These are phyloP conservation scores for Pantala flavescens DNA, from an alignment of 1,140 invertebrate genomes.

Conservation along the genomic window DNA sequence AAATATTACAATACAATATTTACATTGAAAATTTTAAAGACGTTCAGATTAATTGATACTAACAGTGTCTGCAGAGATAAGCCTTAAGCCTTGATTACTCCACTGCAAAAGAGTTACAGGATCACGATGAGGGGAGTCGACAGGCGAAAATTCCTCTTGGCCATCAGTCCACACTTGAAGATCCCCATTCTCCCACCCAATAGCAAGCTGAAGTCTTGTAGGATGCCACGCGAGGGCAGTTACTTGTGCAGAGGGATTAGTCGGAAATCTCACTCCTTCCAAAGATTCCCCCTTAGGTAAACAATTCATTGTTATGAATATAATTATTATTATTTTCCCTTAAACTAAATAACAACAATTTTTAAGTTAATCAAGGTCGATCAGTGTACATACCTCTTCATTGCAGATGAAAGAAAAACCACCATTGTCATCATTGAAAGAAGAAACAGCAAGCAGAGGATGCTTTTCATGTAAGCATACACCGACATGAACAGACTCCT, in stretches of 20 bases:
- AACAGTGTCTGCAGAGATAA: conserved; percentile 68
- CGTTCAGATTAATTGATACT: conserved; percentile 22
- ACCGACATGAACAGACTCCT: not conserved
- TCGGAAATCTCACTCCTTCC: conserved; percentile 64
- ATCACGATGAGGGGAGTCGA: conserved; percentile 66
- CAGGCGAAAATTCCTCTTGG: conserved; percentile 53
- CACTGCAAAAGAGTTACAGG: conserved; percentile 59
- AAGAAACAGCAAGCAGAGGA: not conserved
- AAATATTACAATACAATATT: no score
- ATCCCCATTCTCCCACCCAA: conserved; percentile 87
- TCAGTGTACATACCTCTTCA: not conserved
- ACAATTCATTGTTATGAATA: no score
- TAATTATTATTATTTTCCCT: no score
- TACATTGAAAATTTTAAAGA: no score
- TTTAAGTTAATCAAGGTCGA: no score
- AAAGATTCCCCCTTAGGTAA: conserved; percentile 59
- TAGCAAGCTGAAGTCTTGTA: conserved; percentile 61
- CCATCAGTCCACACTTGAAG: conserved; percentile 68
- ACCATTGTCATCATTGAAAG: not conserved
- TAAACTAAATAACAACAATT: no score
- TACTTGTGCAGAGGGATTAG: conserved; percentile 60
- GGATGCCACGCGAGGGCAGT: conserved; percentile 84
- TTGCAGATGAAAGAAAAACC: not conserved
- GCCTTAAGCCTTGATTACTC: conserved; percentile 69
- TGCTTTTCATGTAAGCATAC: not conserved